Conservation (phyloP, 2,888 invertebrate genomes). For the Oligia strigilis region DNA sequence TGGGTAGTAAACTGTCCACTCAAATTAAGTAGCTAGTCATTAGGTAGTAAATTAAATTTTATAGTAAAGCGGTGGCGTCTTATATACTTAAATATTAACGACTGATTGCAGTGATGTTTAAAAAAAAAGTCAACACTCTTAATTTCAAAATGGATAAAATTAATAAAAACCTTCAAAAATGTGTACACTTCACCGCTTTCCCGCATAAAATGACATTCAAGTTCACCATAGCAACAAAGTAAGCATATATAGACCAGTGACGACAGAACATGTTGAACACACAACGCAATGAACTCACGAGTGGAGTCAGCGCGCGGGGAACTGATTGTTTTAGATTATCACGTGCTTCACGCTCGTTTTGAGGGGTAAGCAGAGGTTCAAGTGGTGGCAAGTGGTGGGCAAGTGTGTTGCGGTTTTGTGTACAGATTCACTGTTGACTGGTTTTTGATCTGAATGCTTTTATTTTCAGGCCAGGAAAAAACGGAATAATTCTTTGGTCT, state of each 20-base stretch:
- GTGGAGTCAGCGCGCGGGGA: constrained; percentile 62
- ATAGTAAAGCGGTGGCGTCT: background rate
- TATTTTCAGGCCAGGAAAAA: background rate
- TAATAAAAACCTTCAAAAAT: background rate
- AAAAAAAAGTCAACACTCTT: background rate
- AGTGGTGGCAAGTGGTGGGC: constrained; percentile 23
- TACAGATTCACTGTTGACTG: background rate
- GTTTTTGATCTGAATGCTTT: background rate
- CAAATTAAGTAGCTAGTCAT: background rate
- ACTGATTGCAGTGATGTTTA: background rate
- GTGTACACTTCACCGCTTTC: too few species aligned
- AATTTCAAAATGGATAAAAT: background rate
- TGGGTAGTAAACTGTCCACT: background rate
- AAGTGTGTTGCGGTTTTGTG: constrained; percentile 36
- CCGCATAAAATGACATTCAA: background rate
- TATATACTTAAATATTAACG: background rate
- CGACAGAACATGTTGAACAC: constrained; percentile 32
- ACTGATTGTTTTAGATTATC: constrained; percentile 59
- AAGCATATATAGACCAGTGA: constrained; percentile 4
- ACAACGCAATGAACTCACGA: constrained; percentile 50
- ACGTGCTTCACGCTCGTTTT: constrained; percentile 51
- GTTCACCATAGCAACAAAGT: background rate
- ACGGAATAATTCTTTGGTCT: background rate
- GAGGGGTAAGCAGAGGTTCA: constrained; percentile 31
- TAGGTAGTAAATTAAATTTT: background rate